Base-by-base conservation (phyloP, 1,140 invertebrate species). In the Zophobas morio region DNA sequence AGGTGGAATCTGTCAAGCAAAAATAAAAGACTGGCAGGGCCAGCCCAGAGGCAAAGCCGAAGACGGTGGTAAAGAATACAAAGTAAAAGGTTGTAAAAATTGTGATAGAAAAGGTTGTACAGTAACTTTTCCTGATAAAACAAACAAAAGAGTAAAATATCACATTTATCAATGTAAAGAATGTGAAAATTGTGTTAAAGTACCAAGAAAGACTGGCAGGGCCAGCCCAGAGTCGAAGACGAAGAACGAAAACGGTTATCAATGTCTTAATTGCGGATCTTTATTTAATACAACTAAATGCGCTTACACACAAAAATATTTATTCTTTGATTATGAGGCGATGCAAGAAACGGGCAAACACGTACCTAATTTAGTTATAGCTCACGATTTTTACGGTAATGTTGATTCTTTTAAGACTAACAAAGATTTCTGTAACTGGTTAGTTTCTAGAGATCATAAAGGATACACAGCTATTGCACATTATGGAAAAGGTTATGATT, bases 301-400 rank as follows among this genome's bases (percentile, higher is more conserved):
- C 34, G 35, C 42, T 33, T 71, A 49, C 49, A 71, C 66, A 71
- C 8, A 49, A 71, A 71, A 49, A 71, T 51, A 71, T 71, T 71
- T 71, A 71, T 71, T 71, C 70, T 71, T 71, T 71, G 70, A 71
- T 71, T 71, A 71, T 71, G 70, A 72, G n/a, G 46, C 4, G 20
- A 72, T 71, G 70, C 70, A 71, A 49, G 70, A 71, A 71, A 71
- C 70, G 49, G 70, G 20, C 70, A 71, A 49, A 49, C 46, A 71
- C 37, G 49, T 71, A 2, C 2, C 63, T 70, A 70, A 70, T 70
- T 70, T 70, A 70, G 63, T 70, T 70, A 70, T 70, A 70, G 2
- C 63, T 70, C 63, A 70, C n/a, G 37, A 70, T 70, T 70, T 70
- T 70, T 40, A 6, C 63, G 63, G 37, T 6, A 70, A 70, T 40